Conservation (phyloP, 2,888 invertebrate species). For the Scelioninae gen. 1 region DNA sequence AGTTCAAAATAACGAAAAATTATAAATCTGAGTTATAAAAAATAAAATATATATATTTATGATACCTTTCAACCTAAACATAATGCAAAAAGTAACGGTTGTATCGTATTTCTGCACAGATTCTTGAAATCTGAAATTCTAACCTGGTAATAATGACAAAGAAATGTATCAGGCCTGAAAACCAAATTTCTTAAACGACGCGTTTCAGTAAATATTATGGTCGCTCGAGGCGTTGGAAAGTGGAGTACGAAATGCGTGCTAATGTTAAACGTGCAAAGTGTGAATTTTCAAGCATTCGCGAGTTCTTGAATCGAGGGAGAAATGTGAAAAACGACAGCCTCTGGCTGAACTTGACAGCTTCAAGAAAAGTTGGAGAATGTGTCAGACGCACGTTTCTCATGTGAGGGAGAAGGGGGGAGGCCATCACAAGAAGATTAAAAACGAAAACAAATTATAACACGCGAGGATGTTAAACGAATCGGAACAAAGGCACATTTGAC, state of each 20-base stretch:
- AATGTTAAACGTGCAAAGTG: slow-evolving; percentile 68
- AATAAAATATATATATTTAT: too few relatives aligned
- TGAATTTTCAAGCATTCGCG: slow-evolving; percentile 65
- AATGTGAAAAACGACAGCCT: slow-evolving; percentile 75
- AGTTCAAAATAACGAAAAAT: too few relatives aligned
- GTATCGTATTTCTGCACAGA: too few relatives aligned
- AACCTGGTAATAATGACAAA: not conserved
- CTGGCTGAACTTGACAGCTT: slow-evolving; percentile 79
- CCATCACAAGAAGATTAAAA: slow-evolving; percentile 63
- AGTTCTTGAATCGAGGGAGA: slow-evolving; percentile 71
- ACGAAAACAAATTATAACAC: slow-evolving; percentile 68
- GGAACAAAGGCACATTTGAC: slow-evolving; percentile 56
- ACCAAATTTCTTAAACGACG: slow-evolving; percentile 36
- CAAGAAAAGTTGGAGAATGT: slow-evolving; percentile 78
- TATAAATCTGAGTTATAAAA: too few relatives aligned
- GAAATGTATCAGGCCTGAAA: not conserved
- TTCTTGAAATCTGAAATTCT: not conserved
- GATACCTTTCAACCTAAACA: too few relatives aligned
- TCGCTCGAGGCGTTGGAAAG: slow-evolving; percentile 54
- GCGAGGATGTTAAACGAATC: slow-evolving; percentile 57
- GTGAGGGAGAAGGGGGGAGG: slow-evolving; percentile 42
- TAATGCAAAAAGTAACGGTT: not conserved
- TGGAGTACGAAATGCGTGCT: slow-evolving; percentile 65
- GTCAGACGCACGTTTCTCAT: slow-evolving; percentile 70
- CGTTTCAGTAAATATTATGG: slow-evolving; percentile 61